Conservation (phyloP, 2,888 invertebrate genomes). For the Synergus umbraculus region DNA sequence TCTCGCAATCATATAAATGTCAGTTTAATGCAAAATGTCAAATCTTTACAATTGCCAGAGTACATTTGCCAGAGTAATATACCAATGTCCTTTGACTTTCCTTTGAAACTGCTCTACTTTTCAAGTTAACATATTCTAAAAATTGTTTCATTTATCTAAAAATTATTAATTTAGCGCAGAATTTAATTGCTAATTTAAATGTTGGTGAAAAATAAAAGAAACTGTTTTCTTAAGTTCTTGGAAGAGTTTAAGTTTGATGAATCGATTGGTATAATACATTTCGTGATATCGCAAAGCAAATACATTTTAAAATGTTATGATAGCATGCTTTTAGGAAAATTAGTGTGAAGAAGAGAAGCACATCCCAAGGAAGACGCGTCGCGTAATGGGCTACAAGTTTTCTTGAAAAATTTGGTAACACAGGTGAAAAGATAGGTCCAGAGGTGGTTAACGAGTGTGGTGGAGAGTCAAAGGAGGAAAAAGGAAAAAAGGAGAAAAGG, state of each 20-base stretch:
- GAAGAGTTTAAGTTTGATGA: background rate
- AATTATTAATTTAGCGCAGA: too few species aligned
- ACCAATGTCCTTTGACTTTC: constrained; percentile 50
- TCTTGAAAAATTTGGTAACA: constrained; percentile 59
- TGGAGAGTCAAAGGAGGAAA: constrained; percentile 46
- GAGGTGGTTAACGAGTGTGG: constrained; percentile 49
- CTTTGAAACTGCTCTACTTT: constrained; percentile 13
- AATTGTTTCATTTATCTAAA: background rate
- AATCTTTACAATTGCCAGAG: background rate
- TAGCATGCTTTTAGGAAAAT: constrained; percentile 17
- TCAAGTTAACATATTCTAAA: background rate
- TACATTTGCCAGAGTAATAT: constrained; percentile 37
- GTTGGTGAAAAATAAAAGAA: too few species aligned
- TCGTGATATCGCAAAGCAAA: background rate
- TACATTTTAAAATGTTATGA: background rate
- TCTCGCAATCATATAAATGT: constrained; percentile 6
- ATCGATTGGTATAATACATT: background rate
- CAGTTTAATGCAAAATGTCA: constrained; percentile 7
- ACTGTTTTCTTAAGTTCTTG: too few species aligned
- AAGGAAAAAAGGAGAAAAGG: constrained; percentile 52
- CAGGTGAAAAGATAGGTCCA: constrained; percentile 41
- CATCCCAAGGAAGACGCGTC: background rate
- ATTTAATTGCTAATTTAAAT: too few species aligned
- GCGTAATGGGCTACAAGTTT: constrained; percentile 50
- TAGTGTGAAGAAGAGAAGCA: background rate